phyloP scores from a whole-genome alignment of 2,888 invertebrate genomes.

The Malacosoma neustria region DNA sequence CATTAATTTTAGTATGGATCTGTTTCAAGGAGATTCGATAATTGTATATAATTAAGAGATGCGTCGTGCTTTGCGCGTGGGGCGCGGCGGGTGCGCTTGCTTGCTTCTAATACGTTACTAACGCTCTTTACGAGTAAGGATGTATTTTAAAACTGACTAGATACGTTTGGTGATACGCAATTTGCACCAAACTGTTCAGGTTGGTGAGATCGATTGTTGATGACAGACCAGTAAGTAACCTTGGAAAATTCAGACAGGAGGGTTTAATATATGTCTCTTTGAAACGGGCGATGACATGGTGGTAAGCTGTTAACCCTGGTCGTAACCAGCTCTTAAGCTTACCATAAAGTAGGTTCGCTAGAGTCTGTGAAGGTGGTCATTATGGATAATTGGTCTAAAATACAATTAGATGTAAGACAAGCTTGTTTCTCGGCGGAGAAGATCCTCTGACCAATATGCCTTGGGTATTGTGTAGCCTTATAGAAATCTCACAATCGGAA shows the following conservation, averaged over 20 bases:
- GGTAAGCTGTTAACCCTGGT: too few relatives aligned
- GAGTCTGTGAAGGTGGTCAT: too few relatives aligned
- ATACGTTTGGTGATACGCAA: too few relatives aligned
- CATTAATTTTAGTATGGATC: constrained; percentile 47
- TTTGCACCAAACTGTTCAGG: too few relatives aligned
- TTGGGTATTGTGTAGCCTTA: constrained; percentile 72
- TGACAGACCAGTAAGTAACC: too few relatives aligned
- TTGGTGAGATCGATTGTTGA: too few relatives aligned
- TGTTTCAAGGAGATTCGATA: constrained; percentile 37
- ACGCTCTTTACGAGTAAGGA: constrained; percentile 47
- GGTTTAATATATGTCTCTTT: too few relatives aligned
- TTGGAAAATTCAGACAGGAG: too few relatives aligned
- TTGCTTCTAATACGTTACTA: constrained; percentile 46
- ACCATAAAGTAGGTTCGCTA: too few relatives aligned
- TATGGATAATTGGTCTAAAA: background rate
- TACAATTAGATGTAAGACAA: constrained; percentile 64
- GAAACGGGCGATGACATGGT: too few relatives aligned
- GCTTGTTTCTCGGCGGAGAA: constrained; percentile 66
- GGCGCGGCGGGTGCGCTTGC: constrained; percentile 50
- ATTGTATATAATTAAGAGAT: constrained; percentile 63
- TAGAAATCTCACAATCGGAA: constrained; percentile 61
- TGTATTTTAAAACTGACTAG: too few relatives aligned
- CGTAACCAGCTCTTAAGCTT: too few relatives aligned
- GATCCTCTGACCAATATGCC: constrained; percentile 74
- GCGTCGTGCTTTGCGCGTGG: constrained; percentile 42